A percentile compares a stretch with the other conserved stretches of the same genome.
These are phyloP conservation scores for Drosophila ambigua DNA, from an alignment of 1,140 invertebrate species.

Conservation along the genomic window DNA sequence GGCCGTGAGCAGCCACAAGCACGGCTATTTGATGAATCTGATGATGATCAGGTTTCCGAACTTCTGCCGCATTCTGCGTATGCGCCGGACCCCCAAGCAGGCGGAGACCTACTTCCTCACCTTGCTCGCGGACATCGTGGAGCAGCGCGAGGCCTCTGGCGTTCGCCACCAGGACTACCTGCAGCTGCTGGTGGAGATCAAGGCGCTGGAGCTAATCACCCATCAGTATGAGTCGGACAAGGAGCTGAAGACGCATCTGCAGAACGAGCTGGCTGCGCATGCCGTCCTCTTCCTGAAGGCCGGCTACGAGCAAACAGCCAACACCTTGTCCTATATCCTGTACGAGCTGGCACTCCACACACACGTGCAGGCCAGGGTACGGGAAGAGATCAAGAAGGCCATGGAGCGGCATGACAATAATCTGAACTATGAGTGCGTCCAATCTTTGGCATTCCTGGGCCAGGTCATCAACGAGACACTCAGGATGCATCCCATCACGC, in stretches of 20 bases:
- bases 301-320: constrained; percentile 86
- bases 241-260: constrained; percentile 60
- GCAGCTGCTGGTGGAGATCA: constrained; percentile 84
- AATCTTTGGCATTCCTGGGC: constrained; percentile 86
- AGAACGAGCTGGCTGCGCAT: constrained; percentile 84
- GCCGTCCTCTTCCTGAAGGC: constrained; percentile 87
- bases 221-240: constrained; percentile 67
- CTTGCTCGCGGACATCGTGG: constrained; percentile 83
- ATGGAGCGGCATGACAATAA: constrained; percentile 73
- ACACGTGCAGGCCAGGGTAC: constrained; percentile 84
- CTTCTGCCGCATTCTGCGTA: constrained; percentile 55
- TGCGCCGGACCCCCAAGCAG: constrained; percentile 59
- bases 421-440: constrained; percentile 84
- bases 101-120: constrained; percentile 84
- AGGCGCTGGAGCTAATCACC: constrained; percentile 65
- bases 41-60: constrained; percentile 73
- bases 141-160: constrained; percentile 84
- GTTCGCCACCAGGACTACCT: constrained; percentile 85
- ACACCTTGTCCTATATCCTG: constrained; percentile 83
- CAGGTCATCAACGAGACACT: constrained; percentile 86
- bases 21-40: constrained; percentile 67
- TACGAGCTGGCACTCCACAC: constrained; percentile 85
- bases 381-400: constrained; percentile 84
- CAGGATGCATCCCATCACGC: constrained; percentile 85
- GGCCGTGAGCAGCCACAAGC: constrained; percentile 67